Base-by-base conservation (phyloP, 2,113 vertebrate genomes). In the Craseonycteris thonglongyai region DNA sequence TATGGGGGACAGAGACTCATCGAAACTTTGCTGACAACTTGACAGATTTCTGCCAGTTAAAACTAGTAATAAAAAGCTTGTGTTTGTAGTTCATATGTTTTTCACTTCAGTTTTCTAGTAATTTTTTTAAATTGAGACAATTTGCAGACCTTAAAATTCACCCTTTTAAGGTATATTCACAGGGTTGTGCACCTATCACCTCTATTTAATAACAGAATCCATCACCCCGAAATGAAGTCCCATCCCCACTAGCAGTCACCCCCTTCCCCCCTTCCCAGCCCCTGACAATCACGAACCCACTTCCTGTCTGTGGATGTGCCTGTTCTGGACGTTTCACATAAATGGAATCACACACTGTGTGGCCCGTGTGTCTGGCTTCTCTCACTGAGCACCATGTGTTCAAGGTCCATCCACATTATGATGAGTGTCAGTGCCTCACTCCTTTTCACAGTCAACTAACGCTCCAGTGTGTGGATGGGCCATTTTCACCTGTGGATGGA, bases 381-480 rank as follows among this genome's bases (percentile, higher is more conserved):
- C 21, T 58, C 51, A n/a, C 35, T 26, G 51, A 40, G 59, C 12
- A 0, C 3, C 11, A 0, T 6, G 35, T 59, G 21, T 13, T 66
- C 21, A 8, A 9, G 45, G 35, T 33, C 38, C 26, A 0, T 68
- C 79, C 26, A 40, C 0, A 3, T 3, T 5, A 5, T 10, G 6
- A 56, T 4, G 1, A 79, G 45, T 5, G 26, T 85, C 71, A 26
- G 59, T 18, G 24, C 16, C 13, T 40, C 7, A 0, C 26, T 24
- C 28, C 22, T 59, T 15, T 35, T 65, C 33, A 6, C 8, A 47
- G 19, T 49, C 8, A 12, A 35, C 42, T 26, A 2, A 2, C 10
- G 0, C 2, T 47, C 47, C 5, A 0, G 2, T 1, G 2, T 0
- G 35, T 47, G 54, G 33, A 9, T 19, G 35, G 58, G 10, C 16